These are phyloP conservation scores for Adelognathus sp. DNA, from an alignment of 2,888 invertebrate species.

Conservation along the genomic window DNA sequence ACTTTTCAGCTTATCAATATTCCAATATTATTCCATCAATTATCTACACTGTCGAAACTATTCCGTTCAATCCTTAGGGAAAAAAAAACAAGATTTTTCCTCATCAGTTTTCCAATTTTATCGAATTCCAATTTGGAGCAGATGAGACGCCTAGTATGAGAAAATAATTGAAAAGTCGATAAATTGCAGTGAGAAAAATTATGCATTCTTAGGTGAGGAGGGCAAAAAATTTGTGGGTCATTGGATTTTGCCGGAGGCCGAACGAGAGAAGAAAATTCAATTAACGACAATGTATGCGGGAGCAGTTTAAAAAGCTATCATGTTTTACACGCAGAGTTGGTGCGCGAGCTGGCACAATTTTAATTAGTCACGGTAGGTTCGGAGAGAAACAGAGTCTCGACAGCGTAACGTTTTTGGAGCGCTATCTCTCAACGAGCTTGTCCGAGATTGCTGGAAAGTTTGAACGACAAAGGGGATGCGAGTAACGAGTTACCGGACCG, in stretches of 20 bases:
- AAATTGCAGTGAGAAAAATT: neutral
- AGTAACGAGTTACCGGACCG: neutral
- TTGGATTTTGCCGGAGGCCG: neutral
- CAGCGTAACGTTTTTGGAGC: conserved; percentile 30
- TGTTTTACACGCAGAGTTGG: neutral
- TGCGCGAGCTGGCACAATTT: conserved; percentile 13
- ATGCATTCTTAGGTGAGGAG: too few relatives aligned
- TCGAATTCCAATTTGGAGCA: conserved; percentile 30
- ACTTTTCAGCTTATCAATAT: too few relatives aligned
- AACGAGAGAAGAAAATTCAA: neutral
- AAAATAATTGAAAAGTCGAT: neutral
- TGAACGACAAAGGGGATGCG: neutral
- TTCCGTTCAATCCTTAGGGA: too few relatives aligned
- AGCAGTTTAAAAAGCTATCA: conserved; percentile 19
- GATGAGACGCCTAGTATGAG: neutral
- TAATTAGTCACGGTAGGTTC: conserved; percentile 40
- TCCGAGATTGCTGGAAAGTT: neutral
- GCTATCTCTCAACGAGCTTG: neutral
- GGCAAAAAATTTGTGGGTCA: neutral
- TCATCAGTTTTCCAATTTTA: conserved; percentile 30
- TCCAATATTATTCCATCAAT: too few relatives aligned
- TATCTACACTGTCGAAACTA: too few relatives aligned
- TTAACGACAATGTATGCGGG: neutral
- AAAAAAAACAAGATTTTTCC: neutral
- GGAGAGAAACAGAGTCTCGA: neutral